These are phyloP conservation scores for Cariama cristata DNA, from an alignment of 2,113 vertebrate genomes.

Conservation along the genomic window DNA sequence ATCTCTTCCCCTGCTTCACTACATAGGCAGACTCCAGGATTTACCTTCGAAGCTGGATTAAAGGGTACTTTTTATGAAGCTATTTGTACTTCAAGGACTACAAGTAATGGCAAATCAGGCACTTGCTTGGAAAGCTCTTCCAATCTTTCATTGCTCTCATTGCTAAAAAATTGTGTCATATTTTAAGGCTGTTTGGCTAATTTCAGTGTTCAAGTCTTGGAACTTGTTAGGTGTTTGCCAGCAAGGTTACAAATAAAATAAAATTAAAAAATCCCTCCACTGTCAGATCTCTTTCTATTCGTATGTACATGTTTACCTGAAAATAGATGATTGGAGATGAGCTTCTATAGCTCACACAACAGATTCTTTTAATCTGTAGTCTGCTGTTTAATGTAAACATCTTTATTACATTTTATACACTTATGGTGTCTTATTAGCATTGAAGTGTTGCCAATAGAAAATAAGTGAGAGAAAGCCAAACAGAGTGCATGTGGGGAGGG, in stretches of 20 bases:
- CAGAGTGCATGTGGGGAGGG: neutral
- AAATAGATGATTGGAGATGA: neutral
- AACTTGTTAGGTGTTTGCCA: neutral
- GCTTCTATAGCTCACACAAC: neutral
- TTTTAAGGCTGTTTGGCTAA: neutral
- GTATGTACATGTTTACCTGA: neutral
- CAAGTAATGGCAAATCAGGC: neutral
- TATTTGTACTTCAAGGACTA: neutral
- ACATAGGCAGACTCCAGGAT: neutral
- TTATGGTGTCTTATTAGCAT: conserved; percentile 59
- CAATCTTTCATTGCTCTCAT: neutral
- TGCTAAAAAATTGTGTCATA: neutral
- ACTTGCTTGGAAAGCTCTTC: neutral
- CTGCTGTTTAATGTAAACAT: conserved; percentile 66
- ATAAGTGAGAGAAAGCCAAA: conserved; percentile 35
- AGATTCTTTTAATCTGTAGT: conserved; percentile 46
- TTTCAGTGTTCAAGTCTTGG: neutral
- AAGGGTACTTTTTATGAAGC: neutral
- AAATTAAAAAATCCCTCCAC: neutral
- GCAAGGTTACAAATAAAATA: neutral
- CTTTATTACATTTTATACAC: conserved; percentile 58
- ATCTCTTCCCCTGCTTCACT: neutral
- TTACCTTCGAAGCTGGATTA: neutral
- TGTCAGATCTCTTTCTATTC: neutral
- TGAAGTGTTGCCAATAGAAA: conserved; percentile 59